phyloP scores from a whole-genome alignment of 2,113 vertebrate genomes.

The Pygoscelis adeliae region DNA sequence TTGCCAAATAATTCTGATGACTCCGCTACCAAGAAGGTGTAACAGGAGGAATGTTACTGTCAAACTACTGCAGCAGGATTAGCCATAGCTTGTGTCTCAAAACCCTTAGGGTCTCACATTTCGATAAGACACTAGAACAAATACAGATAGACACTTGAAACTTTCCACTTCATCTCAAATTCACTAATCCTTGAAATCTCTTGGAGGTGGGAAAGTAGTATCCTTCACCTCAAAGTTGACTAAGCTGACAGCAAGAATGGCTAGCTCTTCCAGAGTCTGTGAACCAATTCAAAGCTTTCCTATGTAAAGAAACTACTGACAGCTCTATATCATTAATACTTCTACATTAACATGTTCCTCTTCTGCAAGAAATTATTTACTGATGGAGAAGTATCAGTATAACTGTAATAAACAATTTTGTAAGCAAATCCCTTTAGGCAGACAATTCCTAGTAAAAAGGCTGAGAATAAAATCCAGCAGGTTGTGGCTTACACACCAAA shows the following conservation, averaged over 20 bases:
- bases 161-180: background rate
- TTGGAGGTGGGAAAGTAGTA: background rate
- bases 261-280: background rate
- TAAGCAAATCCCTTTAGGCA: background rate
- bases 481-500: background rate
- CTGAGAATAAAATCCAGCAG: background rate
- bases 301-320: background rate
- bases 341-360: background rate
- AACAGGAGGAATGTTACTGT: background rate
- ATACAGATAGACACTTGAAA: background rate
- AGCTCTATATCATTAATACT: background rate
- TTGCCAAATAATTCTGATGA: background rate
- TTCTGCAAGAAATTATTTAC: background rate
- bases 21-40: background rate
- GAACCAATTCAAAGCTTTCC: background rate
- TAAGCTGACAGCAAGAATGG: background rate
- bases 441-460: background rate
- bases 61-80: background rate
- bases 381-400: background rate
- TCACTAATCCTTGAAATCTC: background rate
- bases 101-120: background rate
- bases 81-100: background rate
- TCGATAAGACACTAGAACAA: background rate
- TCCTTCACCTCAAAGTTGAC: background rate
- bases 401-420: background rate